These are phyloP conservation scores for Pecten maximus DNA, from an alignment of 2,888 invertebrate genomes.

Conservation along the genomic window DNA sequence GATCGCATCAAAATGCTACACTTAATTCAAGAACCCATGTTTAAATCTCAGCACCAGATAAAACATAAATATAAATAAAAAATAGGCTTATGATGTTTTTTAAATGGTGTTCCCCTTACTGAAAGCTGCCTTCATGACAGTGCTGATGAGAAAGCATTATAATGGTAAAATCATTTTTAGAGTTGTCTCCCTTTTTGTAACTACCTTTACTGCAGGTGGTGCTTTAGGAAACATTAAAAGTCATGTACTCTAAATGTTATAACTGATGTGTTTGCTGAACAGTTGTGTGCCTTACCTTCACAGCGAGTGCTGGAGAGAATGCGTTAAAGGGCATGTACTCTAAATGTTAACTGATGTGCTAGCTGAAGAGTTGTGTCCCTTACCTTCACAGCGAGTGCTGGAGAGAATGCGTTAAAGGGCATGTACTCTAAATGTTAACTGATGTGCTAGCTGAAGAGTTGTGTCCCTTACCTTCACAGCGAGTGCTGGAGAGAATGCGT, in stretches of 20 bases:
- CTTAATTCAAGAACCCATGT: too few relatives aligned
- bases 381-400: slow-evolving; percentile 69
- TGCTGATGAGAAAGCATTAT: too few relatives aligned
- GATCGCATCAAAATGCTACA: too few relatives aligned
- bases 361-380: background rate
- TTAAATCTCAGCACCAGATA: too few relatives aligned
- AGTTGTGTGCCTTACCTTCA: background rate
- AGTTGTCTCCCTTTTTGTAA: too few relatives aligned
- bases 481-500: slow-evolving; percentile 8
- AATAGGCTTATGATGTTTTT: too few relatives aligned
- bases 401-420: slow-evolving; percentile 73
- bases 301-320: background rate
- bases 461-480: background rate
- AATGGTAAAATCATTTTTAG: too few relatives aligned
- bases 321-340: slow-evolving; percentile 58
- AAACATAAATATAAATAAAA: too few relatives aligned
- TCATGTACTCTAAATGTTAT: slow-evolving; percentile 59
- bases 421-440: slow-evolving; percentile 57
- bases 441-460: background rate
- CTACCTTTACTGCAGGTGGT: slow-evolving; percentile 68
- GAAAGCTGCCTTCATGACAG: too few relatives aligned
- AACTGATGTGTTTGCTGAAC: background rate
- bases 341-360: too few relatives aligned
- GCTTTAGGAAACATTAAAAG: slow-evolving; percentile 73
- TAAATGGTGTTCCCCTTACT: too few relatives aligned